Evolutionary conservation across 2,797 vertebrate genomes (phyloP), one percentile per base, ranked within the genome.

Genomic region (Muscicapa striata): DNA sequence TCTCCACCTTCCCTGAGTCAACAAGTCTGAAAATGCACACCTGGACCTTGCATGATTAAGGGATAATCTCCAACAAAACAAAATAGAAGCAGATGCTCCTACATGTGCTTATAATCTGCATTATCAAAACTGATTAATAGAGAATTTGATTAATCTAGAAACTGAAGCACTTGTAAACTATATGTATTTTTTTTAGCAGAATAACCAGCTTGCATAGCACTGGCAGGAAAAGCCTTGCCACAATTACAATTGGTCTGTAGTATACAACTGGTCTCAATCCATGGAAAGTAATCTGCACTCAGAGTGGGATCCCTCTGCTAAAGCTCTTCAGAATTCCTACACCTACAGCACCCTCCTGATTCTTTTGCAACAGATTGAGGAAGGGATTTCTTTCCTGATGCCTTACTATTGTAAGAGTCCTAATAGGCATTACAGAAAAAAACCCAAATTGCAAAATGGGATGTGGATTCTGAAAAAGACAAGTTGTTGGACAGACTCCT

Each of bases 1-100:
- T 98, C 96, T 97, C 57, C 68, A 91, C 54, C 80, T 41, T 93
- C 81, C 97, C 97, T 98, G 95, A 97, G 96, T 98, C 98, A 98
- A 98, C 98, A 98, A 80, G 96, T 92, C 74, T 95, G 64, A 95
- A 97, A 94, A 93, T 93, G 96, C 95, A 93, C 83, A 98, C 96
- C 93, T 96, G 82, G 82, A 67, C 93, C 70, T 88, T 90, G 45
- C 58, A 52, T 14, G 97, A 97, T 98, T 98, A 98, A 98, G 84
- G 84, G 94, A 97, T 95, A 93, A 96, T 97, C 97, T 95, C 89
- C 72, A 88, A 15, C 61, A 61, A 75, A 72, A 88, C 75, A 96
- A 87, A 83, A 8, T 27, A 95, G 90, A 70, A 93, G 87, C 96
- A 97, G 51, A 84, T 94, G 94, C 59, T 91, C 34, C 55, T 90